Evolutionary conservation across 2,113 vertebrate species (phyloP), one percentile per base, ranked within the genome.

Genomic region (Microcebus tavaratra): DNA sequence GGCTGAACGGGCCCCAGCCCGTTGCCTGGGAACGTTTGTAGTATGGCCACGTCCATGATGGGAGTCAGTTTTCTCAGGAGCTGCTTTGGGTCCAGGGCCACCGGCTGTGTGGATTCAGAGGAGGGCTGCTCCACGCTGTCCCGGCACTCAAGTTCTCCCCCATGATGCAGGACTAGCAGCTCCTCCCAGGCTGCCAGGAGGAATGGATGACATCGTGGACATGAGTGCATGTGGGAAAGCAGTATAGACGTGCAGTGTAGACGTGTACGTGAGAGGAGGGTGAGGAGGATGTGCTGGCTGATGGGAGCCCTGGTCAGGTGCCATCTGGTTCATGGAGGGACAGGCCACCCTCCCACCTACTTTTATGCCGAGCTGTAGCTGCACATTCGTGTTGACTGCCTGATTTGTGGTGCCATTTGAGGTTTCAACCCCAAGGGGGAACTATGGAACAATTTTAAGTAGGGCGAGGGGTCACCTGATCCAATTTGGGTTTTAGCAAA

Each of bases 91-190:
- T 17, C 0, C 12, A 23, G 34, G n/a, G 11, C 67, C 7, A 2
- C 14, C 5, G 39, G 14, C 13, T 12, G 0, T 6, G 34, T n/a
- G 42, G 34, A 42, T 75, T 20, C 65, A 57, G n/a, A 94, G 86
- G 36, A 9, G 0, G 50, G 10, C 1, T 2, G 18, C 13, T n/a
- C 27, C 67, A 10, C 5, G 6, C 48, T 23, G 15, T 27, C 39
- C 53, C 29, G 14, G 31, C 34, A 87, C 20, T 27, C 61, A 21
- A 34, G 4, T 53, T 57, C 23, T 45, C 36, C 42, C 34, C 9
- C 0, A 0, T n/a, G 0, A 18, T 3, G 0, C 18, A 53, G 12
- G 18, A 17, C 42, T 81, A 39, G 50, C 1, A 11, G 75, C 13
- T 61, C 89, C 65, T 86, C 73, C 1, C 2, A 6, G 34, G 72